Conservation (phyloP, 2,888 invertebrate species). For the Carpatolechia fugitivella region DNA sequence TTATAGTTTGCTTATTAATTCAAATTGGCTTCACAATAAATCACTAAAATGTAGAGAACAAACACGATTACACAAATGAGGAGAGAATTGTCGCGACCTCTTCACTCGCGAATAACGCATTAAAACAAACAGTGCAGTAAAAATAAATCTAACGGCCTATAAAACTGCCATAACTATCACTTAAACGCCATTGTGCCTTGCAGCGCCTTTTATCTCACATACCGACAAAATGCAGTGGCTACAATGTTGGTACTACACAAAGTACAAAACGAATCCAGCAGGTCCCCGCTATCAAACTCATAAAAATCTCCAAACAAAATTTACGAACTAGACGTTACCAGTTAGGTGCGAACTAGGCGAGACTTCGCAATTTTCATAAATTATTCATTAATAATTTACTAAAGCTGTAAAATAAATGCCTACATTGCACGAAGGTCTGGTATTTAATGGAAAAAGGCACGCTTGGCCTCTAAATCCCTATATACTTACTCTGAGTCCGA, state of each 20-base stretch:
- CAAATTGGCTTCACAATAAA: constrained; percentile 16
- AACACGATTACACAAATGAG: constrained; percentile 50
- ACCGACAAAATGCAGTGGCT: constrained; percentile 51
- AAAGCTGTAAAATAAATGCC: constrained; percentile 11
- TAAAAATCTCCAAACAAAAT: constrained; percentile 38
- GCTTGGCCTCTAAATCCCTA: not conserved
- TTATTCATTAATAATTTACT: constrained; percentile 33
- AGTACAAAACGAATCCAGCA: constrained; percentile 33
- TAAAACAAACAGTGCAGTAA: constrained; percentile 78
- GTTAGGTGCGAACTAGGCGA: constrained; percentile 28
- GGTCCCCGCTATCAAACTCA: constrained; percentile 31
- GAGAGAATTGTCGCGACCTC: constrained; percentile 63
- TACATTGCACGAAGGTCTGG: not conserved
- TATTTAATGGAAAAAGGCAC: constrained; percentile 5
- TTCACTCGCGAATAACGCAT: constrained; percentile 69
- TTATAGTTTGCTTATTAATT: not conserved
- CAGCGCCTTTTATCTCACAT: constrained; percentile 57
- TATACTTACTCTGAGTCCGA: too few species aligned
- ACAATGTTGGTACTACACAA: constrained; percentile 49
- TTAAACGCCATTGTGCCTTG: constrained; percentile 70
- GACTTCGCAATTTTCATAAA: constrained; percentile 40
- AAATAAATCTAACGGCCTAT: constrained; percentile 80
- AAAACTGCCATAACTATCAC: constrained; percentile 79
- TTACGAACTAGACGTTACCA: constrained; percentile 47
- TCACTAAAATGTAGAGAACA: constrained; percentile 22